phyloP scores from a whole-genome alignment of 2,113 vertebrate genomes.

The Epinephelus lanceolatus region DNA sequence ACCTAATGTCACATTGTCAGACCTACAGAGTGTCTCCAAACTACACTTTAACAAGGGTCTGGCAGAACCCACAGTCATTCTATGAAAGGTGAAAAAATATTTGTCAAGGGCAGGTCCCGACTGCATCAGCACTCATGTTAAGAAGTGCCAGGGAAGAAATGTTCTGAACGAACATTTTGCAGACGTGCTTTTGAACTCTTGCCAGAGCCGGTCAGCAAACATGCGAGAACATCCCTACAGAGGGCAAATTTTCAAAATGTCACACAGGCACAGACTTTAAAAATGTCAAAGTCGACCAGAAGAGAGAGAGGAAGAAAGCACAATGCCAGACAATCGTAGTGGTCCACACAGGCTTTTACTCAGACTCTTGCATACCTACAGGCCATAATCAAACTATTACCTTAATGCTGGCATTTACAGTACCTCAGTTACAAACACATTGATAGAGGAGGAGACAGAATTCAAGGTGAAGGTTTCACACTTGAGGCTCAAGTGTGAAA shows the following conservation, averaged over 20 bases:
- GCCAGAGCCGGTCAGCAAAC: slow-evolving; percentile 19
- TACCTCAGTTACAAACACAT: not conserved
- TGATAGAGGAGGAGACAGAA: not conserved
- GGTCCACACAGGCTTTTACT: slow-evolving; percentile 25
- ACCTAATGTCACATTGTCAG: not conserved
- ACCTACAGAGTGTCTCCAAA: not conserved
- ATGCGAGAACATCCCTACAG: not conserved
- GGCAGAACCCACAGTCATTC: not conserved
- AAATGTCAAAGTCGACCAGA: not conserved
- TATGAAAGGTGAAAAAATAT: not conserved
- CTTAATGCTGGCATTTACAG: not conserved
- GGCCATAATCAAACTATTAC: not conserved
- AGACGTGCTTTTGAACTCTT: slow-evolving; percentile 23
- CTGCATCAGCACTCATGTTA: not conserved
- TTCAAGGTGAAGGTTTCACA: slow-evolving; percentile 16
- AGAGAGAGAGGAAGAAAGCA: not conserved
- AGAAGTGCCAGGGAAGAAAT: slow-evolving; percentile 8
- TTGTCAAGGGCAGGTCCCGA: slow-evolving; percentile 17
- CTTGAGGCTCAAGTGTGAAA: not conserved
- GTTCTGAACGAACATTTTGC: not conserved
- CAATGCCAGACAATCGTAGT: not conserved
- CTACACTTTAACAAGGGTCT: not conserved
- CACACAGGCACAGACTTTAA: slow-evolving; percentile 5
- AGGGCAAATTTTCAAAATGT: slow-evolving; percentile 28
- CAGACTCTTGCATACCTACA: not conserved